Evolutionary conservation across 2,113 vertebrate genomes (phyloP).

Genomic region (Pipra filicauda): DNA sequence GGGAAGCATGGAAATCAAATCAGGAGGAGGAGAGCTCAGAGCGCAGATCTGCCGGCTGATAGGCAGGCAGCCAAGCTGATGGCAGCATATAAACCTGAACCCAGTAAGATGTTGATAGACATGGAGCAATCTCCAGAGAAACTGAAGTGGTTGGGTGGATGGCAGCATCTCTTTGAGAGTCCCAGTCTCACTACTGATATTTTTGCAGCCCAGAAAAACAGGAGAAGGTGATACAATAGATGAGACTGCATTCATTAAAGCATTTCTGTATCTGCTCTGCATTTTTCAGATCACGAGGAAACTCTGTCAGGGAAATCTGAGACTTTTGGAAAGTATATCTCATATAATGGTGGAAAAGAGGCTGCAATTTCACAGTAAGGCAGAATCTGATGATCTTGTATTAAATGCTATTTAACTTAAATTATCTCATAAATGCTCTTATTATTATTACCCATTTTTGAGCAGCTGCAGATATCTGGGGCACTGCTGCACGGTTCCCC

Average conservation of each 20-base stretch:
- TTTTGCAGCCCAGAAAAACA: neutral
- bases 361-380: neutral
- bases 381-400: neutral
- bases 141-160: neutral
- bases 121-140: conserved; percentile 3
- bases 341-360: neutral
- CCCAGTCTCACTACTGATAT: neutral
- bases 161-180: neutral
- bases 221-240: neutral
- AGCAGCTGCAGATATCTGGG: neutral
- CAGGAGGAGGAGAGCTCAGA: neutral
- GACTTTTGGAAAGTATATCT: neutral
- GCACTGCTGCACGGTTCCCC: neutral
- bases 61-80: neutral
- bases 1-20: neutral
- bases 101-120: conserved; percentile 11
- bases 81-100: neutral
- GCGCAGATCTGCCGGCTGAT: neutral
- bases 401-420: conserved; percentile 6
- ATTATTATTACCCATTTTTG: neutral
- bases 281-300: conserved; percentile 34
- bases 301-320: neutral
- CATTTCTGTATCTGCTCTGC: neutral
- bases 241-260: neutral
- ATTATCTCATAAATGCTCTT: conserved; percentile 9